Percentiles rank a stretch among this genome's conserved stretches.
Conservation (phyloP, 1,140 invertebrate genomes). For the Drosophila grimshawi region DNA sequence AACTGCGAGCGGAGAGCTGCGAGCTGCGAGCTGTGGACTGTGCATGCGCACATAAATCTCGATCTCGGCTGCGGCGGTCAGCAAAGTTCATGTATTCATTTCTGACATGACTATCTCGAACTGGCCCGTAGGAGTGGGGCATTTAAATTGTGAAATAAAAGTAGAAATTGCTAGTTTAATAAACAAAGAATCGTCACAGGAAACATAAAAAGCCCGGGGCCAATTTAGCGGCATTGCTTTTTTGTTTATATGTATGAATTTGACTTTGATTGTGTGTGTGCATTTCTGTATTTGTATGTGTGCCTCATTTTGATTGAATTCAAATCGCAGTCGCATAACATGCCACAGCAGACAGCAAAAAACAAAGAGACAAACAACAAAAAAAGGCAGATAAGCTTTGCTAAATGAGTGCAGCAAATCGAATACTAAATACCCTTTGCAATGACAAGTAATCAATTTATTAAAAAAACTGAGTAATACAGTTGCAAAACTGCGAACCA, state of each 20-base stretch:
- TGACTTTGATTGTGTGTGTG: slow-evolving; percentile 19
- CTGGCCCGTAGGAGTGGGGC: slow-evolving; percentile 20
- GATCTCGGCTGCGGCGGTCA: slow-evolving; percentile 71
- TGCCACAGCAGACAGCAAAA: slow-evolving; percentile 43
- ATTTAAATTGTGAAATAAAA: slow-evolving; percentile 82
- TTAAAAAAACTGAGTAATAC: background rate
- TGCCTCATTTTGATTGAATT: slow-evolving; percentile 83
- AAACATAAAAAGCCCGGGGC: slow-evolving; percentile 78
- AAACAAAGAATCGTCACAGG: slow-evolving; percentile 69
- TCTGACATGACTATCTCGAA: slow-evolving; percentile 67
- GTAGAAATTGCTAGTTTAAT: slow-evolving; percentile 74
- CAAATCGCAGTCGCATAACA: slow-evolving; percentile 74
- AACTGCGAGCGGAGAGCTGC: background rate
- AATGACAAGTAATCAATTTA: too few relatives aligned
- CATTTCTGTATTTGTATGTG: slow-evolving; percentile 2
- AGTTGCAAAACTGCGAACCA: background rate
- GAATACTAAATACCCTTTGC: slow-evolving; percentile 17
- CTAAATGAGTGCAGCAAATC: background rate
- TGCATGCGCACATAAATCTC: slow-evolving; percentile 79
- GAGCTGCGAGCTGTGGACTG: slow-evolving; percentile 28
- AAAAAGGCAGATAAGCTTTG: slow-evolving; percentile 9
- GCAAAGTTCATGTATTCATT: slow-evolving; percentile 79
- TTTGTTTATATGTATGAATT: slow-evolving; percentile 22
- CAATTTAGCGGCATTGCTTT: slow-evolving; percentile 74
- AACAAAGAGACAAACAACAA: background rate